Base-by-base conservation (phyloP, 2,113 vertebrate species). In the Thinocorus orbignyianus region DNA sequence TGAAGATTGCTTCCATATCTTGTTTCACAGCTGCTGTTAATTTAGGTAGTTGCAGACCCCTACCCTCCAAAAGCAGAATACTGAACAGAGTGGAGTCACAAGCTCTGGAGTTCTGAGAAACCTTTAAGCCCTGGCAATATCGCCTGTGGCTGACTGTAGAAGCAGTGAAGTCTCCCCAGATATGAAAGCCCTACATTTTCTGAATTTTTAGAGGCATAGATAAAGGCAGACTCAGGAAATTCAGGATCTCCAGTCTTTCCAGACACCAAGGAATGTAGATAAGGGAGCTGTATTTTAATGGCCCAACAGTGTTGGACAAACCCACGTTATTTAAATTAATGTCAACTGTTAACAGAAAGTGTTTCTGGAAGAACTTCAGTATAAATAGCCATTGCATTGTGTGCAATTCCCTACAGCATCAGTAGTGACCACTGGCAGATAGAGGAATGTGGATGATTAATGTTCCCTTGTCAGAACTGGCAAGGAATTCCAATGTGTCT, bases 191-290 rank as follows among this genome's bases (percentile, higher is more conserved):
- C 13, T 48, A 5, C 8, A 13, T 66, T 3, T 81, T 81, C 26
- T 19, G 6, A 31, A 33, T 37, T 71, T 76, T 46, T 46, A 44
- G 12, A 2, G 49, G 3, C 1, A 0, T 28, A 2, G 28, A 2
- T 54, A 46, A 92, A 92, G 37, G 18, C 6, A 82, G 28, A 69
- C 13, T 39, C 22, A 64, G 58, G 48, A 96, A 69, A 77, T 64
- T 3, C 16, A 42, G 24, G 2, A 17, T 57, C 54, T 84, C 11
- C 26, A 39, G n/a, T 70, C 31, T 57, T 86, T 17, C 17, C 13
- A 70, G 33, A 57, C 17, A 42, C 6, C 5, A 31, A 81, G 66
- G 73, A 58, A 57, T 82, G 9, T 80, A 31, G 25, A 16, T 60
- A 57, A 49, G 11, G 15, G 26, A 90, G 26, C 20, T 81, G 6